Percentiles rank a stretch among this genome's conserved stretches.
phyloP scores from a whole-genome alignment of 2,888 invertebrate genomes.

The Allolobophora icterica region DNA sequence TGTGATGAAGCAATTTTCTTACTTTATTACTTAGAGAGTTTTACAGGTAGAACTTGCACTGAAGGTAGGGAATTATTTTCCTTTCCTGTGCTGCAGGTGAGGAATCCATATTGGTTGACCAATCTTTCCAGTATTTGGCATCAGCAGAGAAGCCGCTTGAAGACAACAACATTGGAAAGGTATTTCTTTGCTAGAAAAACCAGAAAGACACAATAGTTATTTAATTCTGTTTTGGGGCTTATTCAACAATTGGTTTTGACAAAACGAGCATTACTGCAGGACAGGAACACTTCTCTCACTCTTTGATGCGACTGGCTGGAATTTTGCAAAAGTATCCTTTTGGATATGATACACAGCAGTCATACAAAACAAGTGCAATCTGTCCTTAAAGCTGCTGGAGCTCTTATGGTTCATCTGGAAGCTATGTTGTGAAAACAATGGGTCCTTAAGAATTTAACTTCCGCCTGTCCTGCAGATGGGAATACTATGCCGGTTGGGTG shows the following conservation, averaged over 20 bases:
- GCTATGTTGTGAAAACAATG: too few relatives aligned
- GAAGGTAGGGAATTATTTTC: not conserved
- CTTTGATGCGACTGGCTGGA: too few relatives aligned
- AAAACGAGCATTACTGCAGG: too few relatives aligned
- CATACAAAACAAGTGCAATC: too few relatives aligned
- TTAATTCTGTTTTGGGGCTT: not conserved
- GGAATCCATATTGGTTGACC: slow-evolving; percentile 6
- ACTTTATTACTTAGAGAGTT: not conserved
- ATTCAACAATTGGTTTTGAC: not conserved
- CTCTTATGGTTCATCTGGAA: too few relatives aligned
- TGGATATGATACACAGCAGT: too few relatives aligned
- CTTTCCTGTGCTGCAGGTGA: not conserved
- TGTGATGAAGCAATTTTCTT: not conserved
- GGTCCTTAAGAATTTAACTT: too few relatives aligned
- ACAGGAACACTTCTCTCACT: too few relatives aligned
- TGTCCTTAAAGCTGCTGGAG: too few relatives aligned
- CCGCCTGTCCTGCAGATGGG: too few relatives aligned
- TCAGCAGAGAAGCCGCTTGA: not conserved
- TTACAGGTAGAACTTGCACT: not conserved
- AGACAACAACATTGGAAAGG: not conserved
- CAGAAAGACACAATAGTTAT: not conserved
- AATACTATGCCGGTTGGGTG: too few relatives aligned
- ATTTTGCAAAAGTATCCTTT: too few relatives aligned
- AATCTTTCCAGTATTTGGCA: slow-evolving; percentile 22
- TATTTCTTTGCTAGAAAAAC: not conserved